phyloP scores from a whole-genome alignment of 2,113 vertebrate genomes.

The Rhinolophus sinicus region DNA sequence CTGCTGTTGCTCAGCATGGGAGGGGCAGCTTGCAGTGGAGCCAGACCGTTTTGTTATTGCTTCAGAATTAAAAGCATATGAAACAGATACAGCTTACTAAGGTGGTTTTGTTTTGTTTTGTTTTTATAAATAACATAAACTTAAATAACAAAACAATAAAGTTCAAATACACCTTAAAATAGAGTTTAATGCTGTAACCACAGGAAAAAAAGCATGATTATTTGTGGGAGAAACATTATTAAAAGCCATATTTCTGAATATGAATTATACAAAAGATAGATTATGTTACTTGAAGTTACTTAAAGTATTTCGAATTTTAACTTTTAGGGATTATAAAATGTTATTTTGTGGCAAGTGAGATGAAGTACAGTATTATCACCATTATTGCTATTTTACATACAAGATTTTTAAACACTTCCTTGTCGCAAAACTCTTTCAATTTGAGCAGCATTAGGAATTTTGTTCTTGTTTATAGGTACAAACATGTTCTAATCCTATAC shows the following conservation, averaged over 20 bases:
- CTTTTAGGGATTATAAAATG: constrained; percentile 86
- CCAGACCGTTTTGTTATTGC: constrained; percentile 86
- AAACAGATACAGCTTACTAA: constrained; percentile 88
- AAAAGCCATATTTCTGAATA: constrained; percentile 86
- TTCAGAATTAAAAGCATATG: constrained; percentile 89
- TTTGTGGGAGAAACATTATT: constrained; percentile 82
- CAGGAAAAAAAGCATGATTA: constrained; percentile 86
- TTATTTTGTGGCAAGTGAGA: constrained; percentile 87
- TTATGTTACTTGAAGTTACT: constrained; percentile 84
- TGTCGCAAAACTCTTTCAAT: constrained; percentile 72
- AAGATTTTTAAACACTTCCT: constrained; percentile 83
- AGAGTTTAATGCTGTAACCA: constrained; percentile 90
- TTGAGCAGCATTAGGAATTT: constrained; percentile 85
- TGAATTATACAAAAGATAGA: constrained; percentile 88
- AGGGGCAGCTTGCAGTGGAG: constrained; percentile 72
- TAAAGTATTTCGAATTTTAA: constrained; percentile 82
- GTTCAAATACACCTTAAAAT: constrained; percentile 89
- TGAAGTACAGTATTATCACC: constrained; percentile 85
- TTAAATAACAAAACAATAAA: constrained; percentile 93
- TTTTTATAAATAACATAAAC: constrained; percentile 92
- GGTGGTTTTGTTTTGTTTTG: constrained; percentile 83
- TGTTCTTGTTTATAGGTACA: constrained; percentile 82
- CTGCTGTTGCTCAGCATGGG: constrained; percentile 80
- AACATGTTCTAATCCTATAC: constrained; percentile 80
- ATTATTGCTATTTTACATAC: constrained; percentile 86